Base-by-base conservation (phyloP, 2,113 vertebrate species). In the Silurus asotus region DNA sequence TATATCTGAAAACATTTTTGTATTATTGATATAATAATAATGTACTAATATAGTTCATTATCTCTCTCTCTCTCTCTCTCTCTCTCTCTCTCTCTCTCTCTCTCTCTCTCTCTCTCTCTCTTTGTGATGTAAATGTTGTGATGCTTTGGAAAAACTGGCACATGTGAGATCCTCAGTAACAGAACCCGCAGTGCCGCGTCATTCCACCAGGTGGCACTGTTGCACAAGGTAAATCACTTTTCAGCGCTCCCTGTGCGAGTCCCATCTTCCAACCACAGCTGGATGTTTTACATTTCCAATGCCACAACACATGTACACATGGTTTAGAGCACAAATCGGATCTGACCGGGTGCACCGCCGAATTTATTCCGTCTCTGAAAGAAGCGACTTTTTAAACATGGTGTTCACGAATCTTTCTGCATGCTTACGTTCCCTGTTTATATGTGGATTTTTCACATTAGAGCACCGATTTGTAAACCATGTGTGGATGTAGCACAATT, bases 161-260 rank as follows among this genome's bases (percentile, higher is more conserved):
- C 25, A 48, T 14, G 45, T 51, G 17, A 14, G 65, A 61, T 55
- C 28, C 6, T n/a, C n/a, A 25, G 13, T 59, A 48, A 8, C 28
- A 67, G 1, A 58, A 59, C 0, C 10, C 85, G 70, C 62, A 82
- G 83, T 82, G 25, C 55, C 28, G 2, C 10, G 1, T 65, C n/a
- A 25, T 28, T 75, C 88, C 87, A 84, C 74, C 85, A 87, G 89
- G 87, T 37, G 83, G 89, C 87, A 80, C 72, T 90, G 89, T 90
- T 90, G 89, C 55, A 87, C 78, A 90, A 83, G 23, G 53, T 83
- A 90, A 81, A 25, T 17, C 23, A 3, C 49, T 61, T 5, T 49
- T 19, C 8, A 2, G 1, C 37, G 13, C 25, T 10, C 13, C 67
- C 55, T n/a, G 85, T 76, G 64, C 51, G 65, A 84, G 56, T 72